Conservation (phyloP, 2,888 invertebrate species). For the Argyresthia goedartella region DNA sequence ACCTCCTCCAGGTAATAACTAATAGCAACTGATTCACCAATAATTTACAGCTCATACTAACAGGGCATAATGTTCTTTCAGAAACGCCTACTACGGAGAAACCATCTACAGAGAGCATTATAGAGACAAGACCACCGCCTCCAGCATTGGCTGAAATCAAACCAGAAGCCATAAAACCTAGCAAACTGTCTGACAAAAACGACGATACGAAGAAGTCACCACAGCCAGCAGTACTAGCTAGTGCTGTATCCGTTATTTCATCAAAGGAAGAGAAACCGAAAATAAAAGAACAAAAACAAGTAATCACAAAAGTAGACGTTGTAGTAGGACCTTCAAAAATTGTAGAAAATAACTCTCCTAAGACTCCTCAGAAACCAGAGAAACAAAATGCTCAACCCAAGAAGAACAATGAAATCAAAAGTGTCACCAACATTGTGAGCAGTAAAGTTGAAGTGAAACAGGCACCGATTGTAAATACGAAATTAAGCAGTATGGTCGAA, state of each 20-base stretch:
- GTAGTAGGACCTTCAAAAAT: slow-evolving; percentile 65
- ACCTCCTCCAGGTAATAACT: slow-evolving; percentile 71
- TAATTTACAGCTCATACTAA: background rate
- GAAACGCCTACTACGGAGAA: slow-evolving; percentile 57
- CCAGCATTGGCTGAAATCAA: slow-evolving; percentile 42
- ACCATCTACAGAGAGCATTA: slow-evolving; percentile 54
- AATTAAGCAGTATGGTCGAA: slow-evolving; percentile 71
- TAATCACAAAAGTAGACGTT: slow-evolving; percentile 68
- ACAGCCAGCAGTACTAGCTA: slow-evolving; percentile 40
- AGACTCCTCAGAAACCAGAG: background rate
- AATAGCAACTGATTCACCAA: background rate
- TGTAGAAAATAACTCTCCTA: slow-evolving; percentile 31
- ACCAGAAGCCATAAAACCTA: slow-evolving; percentile 58
- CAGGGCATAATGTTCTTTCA: slow-evolving; percentile 20
- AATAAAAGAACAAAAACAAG: slow-evolving; percentile 54
- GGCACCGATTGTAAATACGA: slow-evolving; percentile 37
- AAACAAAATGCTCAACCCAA: slow-evolving; percentile 27
- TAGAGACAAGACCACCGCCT: slow-evolving; percentile 60
- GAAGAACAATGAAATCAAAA: slow-evolving; percentile 35
- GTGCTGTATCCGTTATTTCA: slow-evolving; percentile 48
- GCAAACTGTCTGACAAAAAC: slow-evolving; percentile 45
- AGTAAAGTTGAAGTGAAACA: slow-evolving; percentile 65
- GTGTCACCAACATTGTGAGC: slow-evolving; percentile 30
- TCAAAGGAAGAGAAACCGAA: slow-evolving; percentile 65
- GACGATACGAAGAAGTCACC: slow-evolving; percentile 49